A percentile compares a stretch with the other conserved stretches of the same genome.
Conservation (phyloP, 2,113 vertebrate species). For the Zosterops borbonicus region DNA sequence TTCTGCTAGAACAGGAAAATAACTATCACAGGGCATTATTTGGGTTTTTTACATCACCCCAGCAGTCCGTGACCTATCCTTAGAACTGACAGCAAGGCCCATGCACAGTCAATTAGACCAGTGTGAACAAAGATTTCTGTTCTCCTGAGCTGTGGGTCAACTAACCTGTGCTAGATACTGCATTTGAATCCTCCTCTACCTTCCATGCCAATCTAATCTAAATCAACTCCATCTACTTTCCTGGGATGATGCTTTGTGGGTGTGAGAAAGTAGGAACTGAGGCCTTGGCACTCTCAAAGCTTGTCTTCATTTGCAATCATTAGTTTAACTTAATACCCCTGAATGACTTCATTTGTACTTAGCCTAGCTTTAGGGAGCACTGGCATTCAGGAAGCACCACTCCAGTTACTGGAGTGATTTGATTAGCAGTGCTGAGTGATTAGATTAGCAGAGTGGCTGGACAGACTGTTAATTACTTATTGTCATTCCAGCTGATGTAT, state of each 20-base stretch:
- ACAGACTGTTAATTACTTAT: conserved; percentile 27
- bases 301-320: conserved; percentile 4
- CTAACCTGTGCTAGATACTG: neutral
- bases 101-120: neutral
- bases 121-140: neutral
- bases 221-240: neutral
- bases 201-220: neutral
- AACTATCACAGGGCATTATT: neutral
- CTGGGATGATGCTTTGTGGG: neutral
- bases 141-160: neutral
- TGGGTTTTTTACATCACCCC: neutral
- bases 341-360: conserved; percentile 6
- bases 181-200: neutral
- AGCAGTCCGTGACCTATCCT: neutral
- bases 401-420: conserved; percentile 31
- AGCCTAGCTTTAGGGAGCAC: neutral
- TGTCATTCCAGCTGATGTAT: neutral
- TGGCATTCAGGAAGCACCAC: neutral
- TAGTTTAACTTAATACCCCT: conserved; percentile 27
- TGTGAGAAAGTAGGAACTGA: neutral
- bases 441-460: conserved; percentile 48
- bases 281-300: neutral
- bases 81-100: neutral
- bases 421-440: conserved; percentile 42
- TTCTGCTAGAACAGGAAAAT: neutral